Percentiles rank a stretch among this genome's conserved stretches.
Evolutionary conservation across 2,113 vertebrate species (phyloP).

Genomic region (Ariopsis seemanni): DNA sequence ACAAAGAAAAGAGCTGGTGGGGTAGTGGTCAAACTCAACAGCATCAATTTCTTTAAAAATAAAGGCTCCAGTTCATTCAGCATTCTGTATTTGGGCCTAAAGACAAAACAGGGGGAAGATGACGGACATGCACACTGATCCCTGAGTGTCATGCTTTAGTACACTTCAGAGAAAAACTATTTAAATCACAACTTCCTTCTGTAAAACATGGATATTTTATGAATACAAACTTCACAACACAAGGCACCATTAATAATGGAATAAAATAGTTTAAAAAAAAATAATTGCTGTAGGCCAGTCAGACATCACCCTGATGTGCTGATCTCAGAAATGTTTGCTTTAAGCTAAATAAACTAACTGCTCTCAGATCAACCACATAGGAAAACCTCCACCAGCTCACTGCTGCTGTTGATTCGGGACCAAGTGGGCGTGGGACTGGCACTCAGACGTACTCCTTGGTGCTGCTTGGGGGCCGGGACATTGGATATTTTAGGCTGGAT

Average conservation of each 20-base stretch:
- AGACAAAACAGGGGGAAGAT: not conserved
- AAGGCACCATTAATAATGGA: not conserved
- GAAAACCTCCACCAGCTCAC: slow-evolving; percentile 19
- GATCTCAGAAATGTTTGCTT: not conserved
- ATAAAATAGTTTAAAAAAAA: not conserved
- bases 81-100: too few relatives aligned
- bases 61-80: not conserved
- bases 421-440: not conserved
- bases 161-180: slow-evolving; percentile 19
- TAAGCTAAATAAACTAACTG: not conserved
- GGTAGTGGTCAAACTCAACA: not conserved
- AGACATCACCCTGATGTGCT: not conserved
- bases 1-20: not conserved
- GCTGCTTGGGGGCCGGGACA: slow-evolving; percentile 67
- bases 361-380: slow-evolving; percentile 27
- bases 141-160: slow-evolving; percentile 10
- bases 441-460: slow-evolving; percentile 81
- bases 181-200: not conserved
- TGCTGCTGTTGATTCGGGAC: not conserved
- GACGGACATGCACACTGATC: not conserved
- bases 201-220: not conserved
- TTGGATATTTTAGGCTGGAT: slow-evolving; percentile 69
- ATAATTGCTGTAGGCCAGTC: not conserved
- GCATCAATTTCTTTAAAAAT: not conserved
- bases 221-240: not conserved